These are phyloP conservation scores for Hepsetus odoe DNA, from an alignment of 2,113 vertebrate species.

Conservation along the genomic window DNA sequence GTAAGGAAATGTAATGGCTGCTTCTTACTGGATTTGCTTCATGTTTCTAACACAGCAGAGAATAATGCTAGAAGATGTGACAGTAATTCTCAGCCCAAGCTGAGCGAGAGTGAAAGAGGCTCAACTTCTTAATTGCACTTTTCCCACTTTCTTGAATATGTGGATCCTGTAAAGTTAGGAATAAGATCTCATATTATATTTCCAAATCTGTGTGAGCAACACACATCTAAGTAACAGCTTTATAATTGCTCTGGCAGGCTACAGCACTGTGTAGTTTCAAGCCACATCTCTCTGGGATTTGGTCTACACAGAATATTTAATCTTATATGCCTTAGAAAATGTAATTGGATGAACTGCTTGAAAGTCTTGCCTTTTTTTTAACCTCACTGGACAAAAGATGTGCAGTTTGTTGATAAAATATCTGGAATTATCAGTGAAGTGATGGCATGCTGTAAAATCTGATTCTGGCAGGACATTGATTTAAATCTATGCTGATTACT, in stretches of 20 bases:
- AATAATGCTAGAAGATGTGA: constrained; percentile 12
- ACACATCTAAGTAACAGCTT: constrained; percentile 28
- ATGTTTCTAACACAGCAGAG: constrained; percentile 38
- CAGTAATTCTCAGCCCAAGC: neutral
- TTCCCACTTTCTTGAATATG: constrained; percentile 12
- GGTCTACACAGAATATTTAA: constrained; percentile 39
- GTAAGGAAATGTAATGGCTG: neutral
- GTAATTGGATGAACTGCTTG: constrained; percentile 43
- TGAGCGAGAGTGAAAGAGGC: neutral
- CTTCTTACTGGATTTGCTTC: constrained; percentile 35
- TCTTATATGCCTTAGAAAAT: constrained; percentile 45
- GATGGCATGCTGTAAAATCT: no score
- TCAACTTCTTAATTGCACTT: neutral
- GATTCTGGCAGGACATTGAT: no score
- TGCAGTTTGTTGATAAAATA: no score
- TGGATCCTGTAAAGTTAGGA: constrained; percentile 13
- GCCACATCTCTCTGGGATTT: constrained; percentile 47
- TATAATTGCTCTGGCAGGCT: neutral
- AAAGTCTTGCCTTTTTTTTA: constrained; percentile 49
- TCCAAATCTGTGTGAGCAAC: constrained; percentile 4
- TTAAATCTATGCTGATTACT: no score
- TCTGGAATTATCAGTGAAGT: no score
- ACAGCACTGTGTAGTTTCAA: constrained; percentile 43
- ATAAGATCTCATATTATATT: constrained; percentile 25
- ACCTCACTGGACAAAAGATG: neutral